These are phyloP conservation scores for Atethmia centrago DNA, from an alignment of 2,888 invertebrate species.

Conservation along the genomic window DNA sequence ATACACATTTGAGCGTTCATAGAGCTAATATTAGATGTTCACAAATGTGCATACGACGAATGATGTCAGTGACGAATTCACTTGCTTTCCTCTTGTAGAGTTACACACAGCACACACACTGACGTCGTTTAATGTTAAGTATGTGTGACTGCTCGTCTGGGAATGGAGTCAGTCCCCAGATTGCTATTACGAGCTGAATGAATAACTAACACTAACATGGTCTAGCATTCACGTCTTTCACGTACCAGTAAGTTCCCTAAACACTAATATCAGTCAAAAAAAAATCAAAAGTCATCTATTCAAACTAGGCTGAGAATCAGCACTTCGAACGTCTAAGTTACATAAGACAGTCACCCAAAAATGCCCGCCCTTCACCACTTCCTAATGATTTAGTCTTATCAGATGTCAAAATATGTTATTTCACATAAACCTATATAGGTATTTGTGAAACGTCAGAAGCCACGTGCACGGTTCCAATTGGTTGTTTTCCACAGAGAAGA, in stretches of 20 bases:
- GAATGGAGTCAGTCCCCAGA: constrained; percentile 29
- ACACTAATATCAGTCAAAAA: not conserved
- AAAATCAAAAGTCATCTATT: no score
- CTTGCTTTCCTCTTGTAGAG: constrained; percentile 50
- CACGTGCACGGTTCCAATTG: no score
- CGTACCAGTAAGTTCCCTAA: not conserved
- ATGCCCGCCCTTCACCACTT: no score
- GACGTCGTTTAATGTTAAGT: constrained; percentile 12
- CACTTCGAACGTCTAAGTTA: no score
- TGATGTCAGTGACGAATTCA: constrained; percentile 75
- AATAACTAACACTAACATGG: constrained; percentile 16
- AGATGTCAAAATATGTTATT: no score
- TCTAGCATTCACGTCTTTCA: not conserved
- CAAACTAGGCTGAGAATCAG: no score
- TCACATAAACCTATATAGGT: no score
- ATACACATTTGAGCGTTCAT: constrained; percentile 71
- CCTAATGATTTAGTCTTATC: no score
- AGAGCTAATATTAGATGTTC: constrained; percentile 78
- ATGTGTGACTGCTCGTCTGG: constrained; percentile 15
- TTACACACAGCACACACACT: constrained; percentile 13
- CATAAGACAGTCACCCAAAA: no score
- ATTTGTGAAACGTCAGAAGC: no score
- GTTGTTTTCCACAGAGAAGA: no score
- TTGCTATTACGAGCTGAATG: constrained; percentile 19
- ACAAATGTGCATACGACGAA: constrained; percentile 72